Conservation (phyloP, 2,888 invertebrate species). For the Tetragonula carbonaria region DNA sequence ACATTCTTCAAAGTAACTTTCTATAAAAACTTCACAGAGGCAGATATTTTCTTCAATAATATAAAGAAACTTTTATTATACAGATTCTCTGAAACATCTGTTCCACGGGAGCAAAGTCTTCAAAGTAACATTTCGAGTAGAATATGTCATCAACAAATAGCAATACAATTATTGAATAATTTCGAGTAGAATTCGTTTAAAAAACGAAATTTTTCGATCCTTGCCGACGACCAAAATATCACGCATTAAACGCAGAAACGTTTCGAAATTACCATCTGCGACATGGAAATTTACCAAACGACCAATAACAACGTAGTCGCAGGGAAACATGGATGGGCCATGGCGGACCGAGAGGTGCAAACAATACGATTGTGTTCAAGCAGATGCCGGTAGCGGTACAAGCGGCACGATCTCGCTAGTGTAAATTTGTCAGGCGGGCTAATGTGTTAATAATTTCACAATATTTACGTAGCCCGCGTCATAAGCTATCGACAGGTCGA, state of each 20-base stretch:
- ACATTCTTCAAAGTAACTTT: no score
- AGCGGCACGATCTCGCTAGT: background rate
- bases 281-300: background rate
- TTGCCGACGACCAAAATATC: background rate
- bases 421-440: conserved; percentile 27
- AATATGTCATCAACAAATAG: no score
- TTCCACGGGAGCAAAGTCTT: no score
- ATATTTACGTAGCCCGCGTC: conserved; percentile 36
- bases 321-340: background rate
- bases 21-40: no score
- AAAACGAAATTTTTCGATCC: no score
- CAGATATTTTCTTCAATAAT: no score
- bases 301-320: background rate
- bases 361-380: background rate
- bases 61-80: no score
- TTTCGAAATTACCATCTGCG: background rate
- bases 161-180: no score
- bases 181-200: no score
- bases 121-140: no score
- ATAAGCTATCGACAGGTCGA: conserved; percentile 31
- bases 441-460: conserved; percentile 42
- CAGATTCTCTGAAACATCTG: no score
- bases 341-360: no score
- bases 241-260: background rate
- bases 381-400: conserved; percentile 8